Evolutionary conservation across 1,140 invertebrate species (phyloP).

Genomic region (Leptinotarsa undecemlineata): DNA sequence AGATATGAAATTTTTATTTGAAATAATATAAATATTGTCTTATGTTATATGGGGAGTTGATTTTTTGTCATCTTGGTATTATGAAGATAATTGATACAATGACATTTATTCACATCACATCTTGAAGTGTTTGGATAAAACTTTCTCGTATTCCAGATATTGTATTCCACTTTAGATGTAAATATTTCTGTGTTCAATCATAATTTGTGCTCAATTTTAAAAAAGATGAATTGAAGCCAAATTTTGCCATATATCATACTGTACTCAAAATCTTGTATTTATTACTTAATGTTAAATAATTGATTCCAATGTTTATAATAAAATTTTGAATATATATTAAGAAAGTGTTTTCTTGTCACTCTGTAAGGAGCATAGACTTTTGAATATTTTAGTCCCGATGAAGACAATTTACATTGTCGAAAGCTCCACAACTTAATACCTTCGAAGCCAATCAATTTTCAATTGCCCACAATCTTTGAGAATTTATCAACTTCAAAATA

Average conservation of each 20-base stretch:
- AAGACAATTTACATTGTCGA: no score
- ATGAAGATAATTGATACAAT: not conserved
- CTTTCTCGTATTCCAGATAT: slow-evolving; percentile 27
- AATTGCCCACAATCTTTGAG: no score
- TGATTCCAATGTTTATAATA: slow-evolving; percentile 40
- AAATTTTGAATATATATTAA: slow-evolving; percentile 19
- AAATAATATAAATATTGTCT: no score
- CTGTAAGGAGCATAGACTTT: no score
- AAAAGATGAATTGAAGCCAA: slow-evolving; percentile 37
- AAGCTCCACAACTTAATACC: no score
- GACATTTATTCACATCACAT: not conserved
- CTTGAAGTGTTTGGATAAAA: slow-evolving; percentile 2
- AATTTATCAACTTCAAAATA: no score
- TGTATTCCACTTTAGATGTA: slow-evolving; percentile 24
- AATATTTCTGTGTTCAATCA: slow-evolving; percentile 20
- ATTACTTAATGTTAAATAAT: slow-evolving; percentile 35
- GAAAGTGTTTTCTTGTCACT: no score
- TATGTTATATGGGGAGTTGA: no score
- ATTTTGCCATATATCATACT: slow-evolving; percentile 38
- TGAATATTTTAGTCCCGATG: no score
- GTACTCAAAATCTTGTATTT: slow-evolving; percentile 35
- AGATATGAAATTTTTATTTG: no score
- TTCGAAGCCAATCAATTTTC: no score
- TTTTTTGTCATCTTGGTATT: no score
- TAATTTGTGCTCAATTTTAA: slow-evolving; percentile 40